Percentiles rank a stretch among this genome's conserved stretches.
Conservation (phyloP, 2,113 vertebrate species). For the Falco punctatus region DNA sequence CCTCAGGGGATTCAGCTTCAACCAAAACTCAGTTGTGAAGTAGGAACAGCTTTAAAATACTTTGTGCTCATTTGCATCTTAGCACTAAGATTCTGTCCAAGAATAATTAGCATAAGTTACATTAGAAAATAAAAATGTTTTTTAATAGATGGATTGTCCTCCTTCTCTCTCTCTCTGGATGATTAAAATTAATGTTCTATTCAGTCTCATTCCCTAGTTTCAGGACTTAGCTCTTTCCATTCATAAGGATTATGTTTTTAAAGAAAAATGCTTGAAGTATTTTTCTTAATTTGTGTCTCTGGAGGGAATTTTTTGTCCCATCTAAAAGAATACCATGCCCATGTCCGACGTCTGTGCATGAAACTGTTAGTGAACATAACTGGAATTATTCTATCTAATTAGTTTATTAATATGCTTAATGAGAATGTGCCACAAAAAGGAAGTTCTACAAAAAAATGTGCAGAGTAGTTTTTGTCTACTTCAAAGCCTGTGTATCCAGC, state of each 20-base stretch:
- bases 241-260: neutral
- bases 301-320: neutral
- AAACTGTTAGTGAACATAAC: neutral
- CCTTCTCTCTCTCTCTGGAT: neutral
- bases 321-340: neutral
- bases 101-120: neutral
- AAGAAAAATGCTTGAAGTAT: neutral
- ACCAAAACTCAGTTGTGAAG: neutral
- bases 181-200: neutral
- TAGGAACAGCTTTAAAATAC: neutral
- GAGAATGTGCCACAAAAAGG: neutral
- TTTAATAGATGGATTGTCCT: neutral
- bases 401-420: neutral
- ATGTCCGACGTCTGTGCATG: neutral
- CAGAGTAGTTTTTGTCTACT: neutral
- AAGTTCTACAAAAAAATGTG: neutral
- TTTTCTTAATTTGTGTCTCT: neutral
- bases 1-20: neutral
- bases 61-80: neutral
- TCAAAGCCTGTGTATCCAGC: neutral
- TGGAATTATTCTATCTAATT: neutral
- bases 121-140: constrained; percentile 3
- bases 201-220: neutral
- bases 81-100: neutral
- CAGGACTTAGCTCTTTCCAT: neutral